A percentile compares a stretch with the other conserved stretches of the same genome.
Conservation (phyloP, 2,797 vertebrate genomes). For the Enteromius afrohamiltoni region DNA sequence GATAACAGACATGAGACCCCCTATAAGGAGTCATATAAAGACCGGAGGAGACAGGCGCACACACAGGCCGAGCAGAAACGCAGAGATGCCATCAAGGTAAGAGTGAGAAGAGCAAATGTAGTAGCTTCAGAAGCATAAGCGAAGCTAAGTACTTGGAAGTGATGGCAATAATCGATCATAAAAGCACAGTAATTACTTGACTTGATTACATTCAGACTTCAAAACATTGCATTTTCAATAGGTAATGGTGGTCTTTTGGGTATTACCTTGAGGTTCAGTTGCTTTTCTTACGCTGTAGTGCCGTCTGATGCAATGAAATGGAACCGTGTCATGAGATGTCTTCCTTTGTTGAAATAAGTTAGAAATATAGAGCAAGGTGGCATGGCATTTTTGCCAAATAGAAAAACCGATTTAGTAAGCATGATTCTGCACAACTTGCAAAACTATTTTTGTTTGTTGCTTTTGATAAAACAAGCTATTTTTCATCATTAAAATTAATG, state of each 20-base stretch:
- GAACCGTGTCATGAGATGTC: neutral
- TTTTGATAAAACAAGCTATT: too few relatives aligned
- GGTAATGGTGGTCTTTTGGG: neutral
- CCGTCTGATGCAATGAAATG: neutral
- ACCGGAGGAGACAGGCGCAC: constrained; percentile 90
- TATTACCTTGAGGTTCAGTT: neutral
- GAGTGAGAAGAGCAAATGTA: neutral
- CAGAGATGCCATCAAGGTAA: constrained; percentile 93
- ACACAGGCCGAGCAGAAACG: constrained; percentile 96
- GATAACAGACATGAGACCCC: constrained; percentile 90
- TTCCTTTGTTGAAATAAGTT: neutral
- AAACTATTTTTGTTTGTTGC: too few relatives aligned
- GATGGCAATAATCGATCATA: neutral
- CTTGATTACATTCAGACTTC: neutral
- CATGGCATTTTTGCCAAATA: neutral
- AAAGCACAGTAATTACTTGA: neutral
- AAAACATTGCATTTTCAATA: neutral
- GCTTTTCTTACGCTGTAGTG: neutral
- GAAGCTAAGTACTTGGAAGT: neutral
- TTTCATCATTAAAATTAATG: too few relatives aligned
- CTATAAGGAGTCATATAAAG: constrained; percentile 92
- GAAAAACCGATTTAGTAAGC: neutral
- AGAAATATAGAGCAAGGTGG: neutral
- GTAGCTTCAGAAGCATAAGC: too few relatives aligned
- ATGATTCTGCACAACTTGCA: neutral